These are phyloP conservation scores for Nansenia antarctica DNA, from an alignment of 2,113 vertebrate genomes.

Conservation along the genomic window DNA sequence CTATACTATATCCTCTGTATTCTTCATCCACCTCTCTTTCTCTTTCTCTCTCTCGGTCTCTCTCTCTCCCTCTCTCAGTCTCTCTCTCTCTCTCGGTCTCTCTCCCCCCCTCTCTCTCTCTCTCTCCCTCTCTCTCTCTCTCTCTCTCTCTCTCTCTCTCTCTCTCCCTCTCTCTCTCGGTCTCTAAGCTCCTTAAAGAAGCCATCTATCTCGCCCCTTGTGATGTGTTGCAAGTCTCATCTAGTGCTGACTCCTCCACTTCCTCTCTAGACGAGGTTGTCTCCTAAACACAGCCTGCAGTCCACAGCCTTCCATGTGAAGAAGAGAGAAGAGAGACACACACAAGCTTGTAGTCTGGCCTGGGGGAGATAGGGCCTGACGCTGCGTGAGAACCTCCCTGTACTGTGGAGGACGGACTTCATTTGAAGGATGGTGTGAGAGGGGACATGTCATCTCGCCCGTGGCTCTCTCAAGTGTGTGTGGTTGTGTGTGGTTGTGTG, in stretches of 20 bases:
- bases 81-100: neutral
- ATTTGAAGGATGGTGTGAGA: conserved; percentile 41
- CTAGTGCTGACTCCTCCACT: neutral
- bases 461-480: conserved; percentile 32
- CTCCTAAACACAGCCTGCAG: neutral
- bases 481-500: conserved; percentile 48
- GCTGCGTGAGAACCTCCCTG: conserved; percentile 34
- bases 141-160: neutral
- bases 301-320: conserved; percentile 5
- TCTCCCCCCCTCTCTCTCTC: conserved; percentile 11
- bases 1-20: conserved; percentile 21
- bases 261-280: neutral
- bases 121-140: conserved; percentile 24
- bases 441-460: conserved; percentile 49
- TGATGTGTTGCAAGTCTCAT: conserved; percentile 8
- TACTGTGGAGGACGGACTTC: conserved; percentile 38
- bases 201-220: conserved; percentile 31
- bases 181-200: conserved; percentile 49
- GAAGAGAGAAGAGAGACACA: conserved; percentile 14
- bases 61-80: neutral
- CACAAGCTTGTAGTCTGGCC: neutral
- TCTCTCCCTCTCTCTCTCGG: neutral
- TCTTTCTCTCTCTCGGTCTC: conserved; percentile 20
- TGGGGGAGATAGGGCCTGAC: conserved; percentile 22
- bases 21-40: conserved; percentile 11